These are phyloP conservation scores for Ictidomys tridecemlineatus DNA, from an alignment of 2,113 vertebrate species.

Conservation along the genomic window DNA sequence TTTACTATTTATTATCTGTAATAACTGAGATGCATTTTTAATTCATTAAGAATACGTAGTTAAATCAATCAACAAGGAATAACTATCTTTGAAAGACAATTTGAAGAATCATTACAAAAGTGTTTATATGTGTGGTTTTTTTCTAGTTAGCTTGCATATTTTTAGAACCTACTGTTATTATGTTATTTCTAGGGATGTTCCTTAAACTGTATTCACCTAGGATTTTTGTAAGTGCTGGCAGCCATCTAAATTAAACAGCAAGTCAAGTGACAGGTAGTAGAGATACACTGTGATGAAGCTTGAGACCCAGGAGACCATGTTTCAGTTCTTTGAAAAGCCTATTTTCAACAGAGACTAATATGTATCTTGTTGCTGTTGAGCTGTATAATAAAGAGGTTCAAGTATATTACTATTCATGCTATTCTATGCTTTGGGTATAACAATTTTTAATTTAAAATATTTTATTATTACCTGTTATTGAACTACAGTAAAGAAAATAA, in stretches of 20 bases:
- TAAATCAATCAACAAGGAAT: background rate
- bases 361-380: background rate
- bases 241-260: background rate
- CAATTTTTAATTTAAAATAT: slow-evolving; percentile 13
- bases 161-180: background rate
- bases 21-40: background rate
- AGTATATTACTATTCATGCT: background rate
- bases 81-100: background rate
- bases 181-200: background rate
- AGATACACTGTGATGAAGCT: background rate
- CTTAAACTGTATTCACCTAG: background rate
- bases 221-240: background rate
- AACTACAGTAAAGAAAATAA: background rate
- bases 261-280: background rate
- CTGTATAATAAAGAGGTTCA: background rate
- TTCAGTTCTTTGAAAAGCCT: background rate
- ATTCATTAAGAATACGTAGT: background rate
- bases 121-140: background rate
- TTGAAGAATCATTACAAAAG: background rate
- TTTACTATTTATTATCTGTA: background rate
- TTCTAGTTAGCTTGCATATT: background rate
- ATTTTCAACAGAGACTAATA: background rate
- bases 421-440: background rate
- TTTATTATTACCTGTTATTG: background rate
- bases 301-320: background rate